Evolutionary conservation across 1,140 invertebrate species (phyloP).

Genomic region (Holcopasites calliopsidis): DNA sequence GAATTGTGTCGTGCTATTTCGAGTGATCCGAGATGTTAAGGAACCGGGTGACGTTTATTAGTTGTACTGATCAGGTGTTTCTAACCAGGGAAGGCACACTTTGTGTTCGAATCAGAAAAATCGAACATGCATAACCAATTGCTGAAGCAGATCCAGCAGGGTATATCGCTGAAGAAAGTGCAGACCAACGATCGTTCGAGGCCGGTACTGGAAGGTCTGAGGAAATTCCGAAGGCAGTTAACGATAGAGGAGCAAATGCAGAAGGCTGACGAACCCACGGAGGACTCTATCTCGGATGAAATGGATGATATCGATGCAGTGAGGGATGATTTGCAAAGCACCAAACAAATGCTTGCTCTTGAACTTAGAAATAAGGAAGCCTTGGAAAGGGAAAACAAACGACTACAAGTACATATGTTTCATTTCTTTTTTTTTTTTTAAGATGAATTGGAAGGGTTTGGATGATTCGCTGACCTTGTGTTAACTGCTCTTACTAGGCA

Average conservation of each 20-base stretch:
- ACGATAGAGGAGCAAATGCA: conserved; percentile 93
- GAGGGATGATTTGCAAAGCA: conserved; percentile 93
- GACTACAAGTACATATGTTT: conserved; percentile 81
- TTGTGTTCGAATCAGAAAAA: conserved; percentile 94
- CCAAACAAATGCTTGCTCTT: conserved; percentile 92
- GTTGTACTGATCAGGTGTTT: conserved; percentile 43
- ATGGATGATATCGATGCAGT: conserved; percentile 94
- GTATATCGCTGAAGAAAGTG: conserved; percentile 87
- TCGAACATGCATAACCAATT: conserved; percentile 90
- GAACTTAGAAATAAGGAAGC: conserved; percentile 93
- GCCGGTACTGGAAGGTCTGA: conserved; percentile 89
- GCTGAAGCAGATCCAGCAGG: conserved; percentile 90
- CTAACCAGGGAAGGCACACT: conserved; percentile 82
- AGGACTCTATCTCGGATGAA: conserved; percentile 86
- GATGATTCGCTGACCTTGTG: neutral
- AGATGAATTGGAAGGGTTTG: neutral
- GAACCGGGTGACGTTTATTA: neutral
- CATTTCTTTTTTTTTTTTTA: neutral
- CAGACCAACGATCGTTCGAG: conserved; percentile 92
- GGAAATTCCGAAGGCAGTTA: conserved; percentile 92
- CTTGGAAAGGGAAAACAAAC: conserved; percentile 91
- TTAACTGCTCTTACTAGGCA: conserved; percentile 75
- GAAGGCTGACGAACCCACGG: conserved; percentile 83
- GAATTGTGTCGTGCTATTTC: too few relatives aligned
- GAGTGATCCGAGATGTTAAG: too few relatives aligned